Conservation (phyloP, 2,888 invertebrate genomes). For the Eustalomyia histrio region DNA sequence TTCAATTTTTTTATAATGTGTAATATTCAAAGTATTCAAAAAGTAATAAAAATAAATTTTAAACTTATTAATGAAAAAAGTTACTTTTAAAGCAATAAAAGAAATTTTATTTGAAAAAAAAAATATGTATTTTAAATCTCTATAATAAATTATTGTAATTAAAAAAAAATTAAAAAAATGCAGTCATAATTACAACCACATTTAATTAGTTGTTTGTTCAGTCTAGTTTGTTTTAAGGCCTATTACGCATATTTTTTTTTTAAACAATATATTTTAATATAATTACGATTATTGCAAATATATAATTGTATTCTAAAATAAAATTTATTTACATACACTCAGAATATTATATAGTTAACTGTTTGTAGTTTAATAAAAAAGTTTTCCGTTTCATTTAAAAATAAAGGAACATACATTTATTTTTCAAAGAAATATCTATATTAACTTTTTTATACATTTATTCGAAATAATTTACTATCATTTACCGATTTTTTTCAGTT, state of each 20-base stretch:
- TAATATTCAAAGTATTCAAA: constrained; percentile 14
- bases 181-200: constrained; percentile 35
- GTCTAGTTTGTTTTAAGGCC: constrained; percentile 20
- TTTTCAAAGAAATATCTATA: too few species aligned
- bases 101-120: background rate
- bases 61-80: constrained; percentile 18
- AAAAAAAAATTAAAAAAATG: constrained; percentile 26
- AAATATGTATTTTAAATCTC: background rate
- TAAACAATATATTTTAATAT: constrained; percentile 34
- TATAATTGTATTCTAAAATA: constrained; percentile 11
- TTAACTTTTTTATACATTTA: too few species aligned
- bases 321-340: too few species aligned
- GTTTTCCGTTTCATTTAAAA: too few species aligned
- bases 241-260: background rate
- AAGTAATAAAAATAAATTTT: constrained; percentile 28
- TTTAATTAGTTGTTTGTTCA: constrained; percentile 37
- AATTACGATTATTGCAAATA: constrained; percentile 2
- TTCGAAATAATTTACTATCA: too few species aligned
- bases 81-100: constrained; percentile 1
- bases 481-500: too few species aligned
- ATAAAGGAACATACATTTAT: too few species aligned
- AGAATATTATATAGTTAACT: too few species aligned
- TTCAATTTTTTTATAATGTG: background rate
- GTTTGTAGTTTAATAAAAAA: too few species aligned
- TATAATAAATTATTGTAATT: background rate